Conservation (phyloP, 1,140 invertebrate genomes). For the Mesaphorura yosii region DNA sequence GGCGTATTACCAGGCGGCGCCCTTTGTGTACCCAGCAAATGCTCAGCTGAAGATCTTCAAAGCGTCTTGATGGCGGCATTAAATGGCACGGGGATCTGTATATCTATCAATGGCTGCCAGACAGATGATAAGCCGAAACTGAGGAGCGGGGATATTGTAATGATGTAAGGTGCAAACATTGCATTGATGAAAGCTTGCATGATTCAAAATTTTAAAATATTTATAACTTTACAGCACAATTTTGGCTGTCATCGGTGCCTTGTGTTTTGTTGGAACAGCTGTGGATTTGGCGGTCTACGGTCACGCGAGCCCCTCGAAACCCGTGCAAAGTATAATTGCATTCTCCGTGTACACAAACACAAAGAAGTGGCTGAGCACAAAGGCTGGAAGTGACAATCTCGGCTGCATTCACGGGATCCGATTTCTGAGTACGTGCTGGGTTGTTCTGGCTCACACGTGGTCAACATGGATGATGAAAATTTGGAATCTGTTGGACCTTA, state of each 20-base stretch:
- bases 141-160: too few relatives aligned
- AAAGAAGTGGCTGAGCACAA: constrained; percentile 35
- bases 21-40: background rate
- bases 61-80: background rate
- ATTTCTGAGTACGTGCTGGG: constrained; percentile 44
- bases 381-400: constrained; percentile 33
- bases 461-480: constrained; percentile 36
- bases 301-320: constrained; percentile 5
- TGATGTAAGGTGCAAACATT: constrained; percentile 12
- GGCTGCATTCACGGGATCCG: constrained; percentile 42
- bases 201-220: background rate
- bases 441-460: constrained; percentile 43
- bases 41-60: background rate
- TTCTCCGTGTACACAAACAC: constrained; percentile 43
- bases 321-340: constrained; percentile 16
- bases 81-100: background rate
- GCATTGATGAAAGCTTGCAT: constrained; percentile 7
- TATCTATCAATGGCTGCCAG: background rate
- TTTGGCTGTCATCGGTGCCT: background rate
- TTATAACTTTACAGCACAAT: background rate
- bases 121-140: constrained; percentile 6
- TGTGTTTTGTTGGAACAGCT: background rate
- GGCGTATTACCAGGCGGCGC: too few relatives aligned
- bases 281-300: background rate
- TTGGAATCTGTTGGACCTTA: constrained; percentile 31